Conservation (phyloP, 2,888 invertebrate genomes). For the Limnephilus auricula region DNA sequence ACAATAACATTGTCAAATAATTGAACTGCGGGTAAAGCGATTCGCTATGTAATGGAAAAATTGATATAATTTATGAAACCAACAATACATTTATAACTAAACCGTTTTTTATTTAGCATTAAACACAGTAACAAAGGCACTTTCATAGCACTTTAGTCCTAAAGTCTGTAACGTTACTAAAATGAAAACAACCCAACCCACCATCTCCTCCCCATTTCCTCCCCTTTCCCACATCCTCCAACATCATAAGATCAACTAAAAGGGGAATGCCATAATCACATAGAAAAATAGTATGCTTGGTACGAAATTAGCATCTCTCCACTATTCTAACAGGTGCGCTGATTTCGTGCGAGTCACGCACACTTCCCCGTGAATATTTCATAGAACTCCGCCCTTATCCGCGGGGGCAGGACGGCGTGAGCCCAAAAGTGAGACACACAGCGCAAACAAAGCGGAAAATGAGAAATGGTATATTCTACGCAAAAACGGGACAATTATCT, state of each 20-base stretch:
- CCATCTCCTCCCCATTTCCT: too few species aligned
- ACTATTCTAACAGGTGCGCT: not conserved
- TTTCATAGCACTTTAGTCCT: too few species aligned
- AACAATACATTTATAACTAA: too few species aligned
- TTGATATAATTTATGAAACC: too few species aligned
- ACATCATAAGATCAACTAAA: not conserved
- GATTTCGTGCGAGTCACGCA: not conserved
- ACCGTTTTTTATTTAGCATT: too few species aligned
- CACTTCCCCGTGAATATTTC: not conserved
- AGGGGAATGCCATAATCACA: not conserved
- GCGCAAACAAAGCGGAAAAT: not conserved
- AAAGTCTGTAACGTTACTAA: too few species aligned
- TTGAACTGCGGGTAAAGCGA: too few species aligned
- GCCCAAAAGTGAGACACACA: not conserved
- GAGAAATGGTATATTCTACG: conserved; percentile 22
- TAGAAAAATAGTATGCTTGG: not conserved
- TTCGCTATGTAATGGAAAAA: too few species aligned
- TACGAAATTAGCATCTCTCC: not conserved
- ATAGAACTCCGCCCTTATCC: not conserved
- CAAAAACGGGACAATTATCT: conserved; percentile 29
- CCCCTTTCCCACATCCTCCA: not conserved
- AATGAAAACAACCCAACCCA: too few species aligned
- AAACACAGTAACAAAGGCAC: too few species aligned
- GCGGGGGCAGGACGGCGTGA: not conserved
- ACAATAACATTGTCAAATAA: too few species aligned